Conservation (phyloP, 2,797 vertebrate genomes). For the Spheniscus humboldti region DNA sequence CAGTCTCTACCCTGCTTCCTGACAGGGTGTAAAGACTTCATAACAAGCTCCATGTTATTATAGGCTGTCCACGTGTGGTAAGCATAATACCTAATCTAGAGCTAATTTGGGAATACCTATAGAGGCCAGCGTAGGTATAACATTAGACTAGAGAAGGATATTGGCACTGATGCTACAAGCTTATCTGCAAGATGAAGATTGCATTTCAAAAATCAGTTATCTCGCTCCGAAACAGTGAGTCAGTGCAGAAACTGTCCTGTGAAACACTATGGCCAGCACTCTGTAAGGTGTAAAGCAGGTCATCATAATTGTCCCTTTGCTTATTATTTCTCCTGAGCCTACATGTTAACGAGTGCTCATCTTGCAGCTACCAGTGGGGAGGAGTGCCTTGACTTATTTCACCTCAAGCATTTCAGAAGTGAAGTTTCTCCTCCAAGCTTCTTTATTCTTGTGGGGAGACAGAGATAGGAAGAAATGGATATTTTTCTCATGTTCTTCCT, state of each 20-base stretch:
- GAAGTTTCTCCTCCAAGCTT: neutral
- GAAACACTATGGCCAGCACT: neutral
- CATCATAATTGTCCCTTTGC: neutral
- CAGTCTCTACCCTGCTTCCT: neutral
- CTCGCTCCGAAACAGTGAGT: neutral
- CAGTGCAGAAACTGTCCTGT: neutral
- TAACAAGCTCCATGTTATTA: neutral
- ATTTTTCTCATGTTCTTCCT: neutral
- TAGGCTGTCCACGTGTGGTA: neutral
- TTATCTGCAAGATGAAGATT: neutral
- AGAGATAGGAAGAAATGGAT: rapidly evolving
- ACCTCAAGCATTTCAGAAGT: neutral
- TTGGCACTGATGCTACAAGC: neutral
- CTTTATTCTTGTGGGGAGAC: neutral
- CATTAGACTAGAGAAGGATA: neutral
- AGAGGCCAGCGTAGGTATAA: neutral
- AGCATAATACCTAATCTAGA: neutral
- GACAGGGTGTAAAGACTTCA: neutral
- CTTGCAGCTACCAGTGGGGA: neutral
- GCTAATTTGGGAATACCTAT: neutral
- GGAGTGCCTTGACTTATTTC: neutral
- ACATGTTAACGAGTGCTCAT: neutral
- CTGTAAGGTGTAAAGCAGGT: neutral
- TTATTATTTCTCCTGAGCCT: neutral
- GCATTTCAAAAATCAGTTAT: neutral